A percentile compares a stretch with the other conserved stretches of the same genome.
Evolutionary conservation across 2,797 vertebrate genomes (phyloP).

Genomic region (Hypotaenidia okinawae): DNA sequence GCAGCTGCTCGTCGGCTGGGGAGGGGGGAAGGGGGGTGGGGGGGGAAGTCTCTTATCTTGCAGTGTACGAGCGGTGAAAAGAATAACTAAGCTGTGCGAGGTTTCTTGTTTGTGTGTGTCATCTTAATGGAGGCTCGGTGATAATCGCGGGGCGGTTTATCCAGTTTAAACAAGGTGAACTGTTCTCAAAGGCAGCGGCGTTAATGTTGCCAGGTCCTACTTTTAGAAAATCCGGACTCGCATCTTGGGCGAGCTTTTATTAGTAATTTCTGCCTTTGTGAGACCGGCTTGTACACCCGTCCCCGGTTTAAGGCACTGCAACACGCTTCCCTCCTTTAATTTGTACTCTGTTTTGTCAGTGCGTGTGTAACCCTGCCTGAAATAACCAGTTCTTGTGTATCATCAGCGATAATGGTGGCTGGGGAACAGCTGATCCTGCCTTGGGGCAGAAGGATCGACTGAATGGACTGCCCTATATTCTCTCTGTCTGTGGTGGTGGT

Average conservation of each 20-base stretch:
- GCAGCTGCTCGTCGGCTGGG: neutral
- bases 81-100: neutral
- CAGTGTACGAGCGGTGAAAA: neutral
- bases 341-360: neutral
- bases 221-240: neutral
- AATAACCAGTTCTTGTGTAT: constrained; percentile 39
- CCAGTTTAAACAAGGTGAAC: constrained; percentile 30
- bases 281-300: neutral
- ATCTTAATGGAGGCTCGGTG: constrained; percentile 2
- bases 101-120: neutral
- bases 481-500: neutral
- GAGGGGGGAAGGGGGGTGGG: neutral
- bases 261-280: neutral
- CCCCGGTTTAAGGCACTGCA: neutral
- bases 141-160: constrained; percentile 14
- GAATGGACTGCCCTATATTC: constrained; percentile 21
- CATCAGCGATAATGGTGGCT: constrained; percentile 48
- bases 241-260: neutral
- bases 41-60: neutral
- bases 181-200: constrained; percentile 2
- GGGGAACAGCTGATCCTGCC: constrained; percentile 32
- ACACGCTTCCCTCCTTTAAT: constrained; percentile 18
- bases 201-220: neutral
- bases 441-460: constrained; percentile 7
- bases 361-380: constrained; percentile 22